A percentile compares a stretch with the other conserved stretches of the same genome.
Conservation (phyloP, 1,140 invertebrate species). For the Cherax quadricarinatus region DNA sequence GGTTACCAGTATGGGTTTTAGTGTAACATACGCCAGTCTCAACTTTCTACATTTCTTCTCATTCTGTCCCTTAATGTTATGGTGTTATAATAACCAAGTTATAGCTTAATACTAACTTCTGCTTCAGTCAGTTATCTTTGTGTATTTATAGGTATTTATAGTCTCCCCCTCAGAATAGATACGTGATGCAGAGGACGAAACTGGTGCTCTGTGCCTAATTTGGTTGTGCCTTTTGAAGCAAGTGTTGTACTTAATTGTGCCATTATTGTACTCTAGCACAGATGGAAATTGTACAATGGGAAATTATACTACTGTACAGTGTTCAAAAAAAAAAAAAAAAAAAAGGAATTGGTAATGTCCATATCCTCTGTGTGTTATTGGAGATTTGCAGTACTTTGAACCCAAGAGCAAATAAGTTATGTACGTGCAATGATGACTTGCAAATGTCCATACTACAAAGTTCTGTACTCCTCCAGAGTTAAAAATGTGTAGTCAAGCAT, state of each 20-base stretch:
- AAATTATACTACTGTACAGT: neutral
- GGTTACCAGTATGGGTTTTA: constrained; percentile 44
- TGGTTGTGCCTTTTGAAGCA: constrained; percentile 61
- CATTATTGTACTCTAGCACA: constrained; percentile 64
- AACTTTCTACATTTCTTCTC: constrained; percentile 4
- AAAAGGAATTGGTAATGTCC: neutral
- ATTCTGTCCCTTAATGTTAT: constrained; percentile 31
- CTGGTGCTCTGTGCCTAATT: constrained; percentile 41
- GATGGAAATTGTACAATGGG: constrained; percentile 21
- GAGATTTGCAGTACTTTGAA: neutral
- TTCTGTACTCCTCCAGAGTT: neutral
- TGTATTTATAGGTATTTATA: constrained; percentile 69
- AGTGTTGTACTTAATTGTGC: constrained; percentile 59
- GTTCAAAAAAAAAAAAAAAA: neutral
- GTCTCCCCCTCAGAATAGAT: constrained; percentile 21
- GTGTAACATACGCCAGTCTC: constrained; percentile 34
- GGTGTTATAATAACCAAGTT: constrained; percentile 38
- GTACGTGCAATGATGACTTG: neutral
- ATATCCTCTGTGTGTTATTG: neutral
- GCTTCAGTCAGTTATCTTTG: constrained; percentile 56
- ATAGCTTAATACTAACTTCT: constrained; percentile 64
- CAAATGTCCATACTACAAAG: neutral
- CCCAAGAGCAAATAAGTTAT: neutral
- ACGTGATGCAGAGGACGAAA: constrained; percentile 6
- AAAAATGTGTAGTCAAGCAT: neutral